phyloP scores from a whole-genome alignment of 2,888 invertebrate genomes.

The Thymelicus lineola region DNA sequence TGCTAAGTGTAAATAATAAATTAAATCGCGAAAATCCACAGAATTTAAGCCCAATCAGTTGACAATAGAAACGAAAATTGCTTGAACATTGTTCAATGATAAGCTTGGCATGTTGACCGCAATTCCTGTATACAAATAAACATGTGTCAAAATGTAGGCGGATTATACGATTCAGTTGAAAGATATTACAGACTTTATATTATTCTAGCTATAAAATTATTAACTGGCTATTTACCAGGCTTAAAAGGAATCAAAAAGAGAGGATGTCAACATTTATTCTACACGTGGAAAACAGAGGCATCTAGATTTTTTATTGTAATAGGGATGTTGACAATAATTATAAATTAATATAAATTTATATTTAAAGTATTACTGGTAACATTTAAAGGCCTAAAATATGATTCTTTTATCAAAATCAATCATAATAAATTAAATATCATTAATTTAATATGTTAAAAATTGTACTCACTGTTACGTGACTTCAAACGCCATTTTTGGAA shows the following conservation, averaged over 20 bases:
- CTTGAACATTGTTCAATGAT: constrained; percentile 29
- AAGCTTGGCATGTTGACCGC: constrained; percentile 40
- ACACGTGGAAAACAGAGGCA: too few species aligned
- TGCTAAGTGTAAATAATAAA: constrained; percentile 10
- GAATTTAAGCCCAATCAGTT: constrained; percentile 19
- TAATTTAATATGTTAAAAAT: too few species aligned
- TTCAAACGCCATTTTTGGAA: too few species aligned
- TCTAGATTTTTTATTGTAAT: too few species aligned
- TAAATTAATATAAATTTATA: too few species aligned
- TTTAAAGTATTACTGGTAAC: too few species aligned
- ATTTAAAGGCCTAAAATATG: too few species aligned
- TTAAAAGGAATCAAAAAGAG: background rate
- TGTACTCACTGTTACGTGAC: too few species aligned
- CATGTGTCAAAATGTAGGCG: constrained; percentile 15
- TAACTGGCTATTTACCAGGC: background rate
- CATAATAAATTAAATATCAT: too few species aligned
- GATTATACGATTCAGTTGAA: constrained; percentile 11
- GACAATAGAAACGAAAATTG: constrained; percentile 29
- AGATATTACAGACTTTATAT: background rate
- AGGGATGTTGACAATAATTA: too few species aligned
- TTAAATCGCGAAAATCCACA: constrained; percentile 16
- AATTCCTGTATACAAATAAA: constrained; percentile 39
- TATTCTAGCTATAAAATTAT: background rate
- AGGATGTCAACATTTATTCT: too few species aligned
- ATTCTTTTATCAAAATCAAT: too few species aligned